Evolutionary conservation across 2,797 vertebrate genomes (phyloP), one percentile per base, ranked within the genome.

Genomic region (Pterois miles): DNA sequence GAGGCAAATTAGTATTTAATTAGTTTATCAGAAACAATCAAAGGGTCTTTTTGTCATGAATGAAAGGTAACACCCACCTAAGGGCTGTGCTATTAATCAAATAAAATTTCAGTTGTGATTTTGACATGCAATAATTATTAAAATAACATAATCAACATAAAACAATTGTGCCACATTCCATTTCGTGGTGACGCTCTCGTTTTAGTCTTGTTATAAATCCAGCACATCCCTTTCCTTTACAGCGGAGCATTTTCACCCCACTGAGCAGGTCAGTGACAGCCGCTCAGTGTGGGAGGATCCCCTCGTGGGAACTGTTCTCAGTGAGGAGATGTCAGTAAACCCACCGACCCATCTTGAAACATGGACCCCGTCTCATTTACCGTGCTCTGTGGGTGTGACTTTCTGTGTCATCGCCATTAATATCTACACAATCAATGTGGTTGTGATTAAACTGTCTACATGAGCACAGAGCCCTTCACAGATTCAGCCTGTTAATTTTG

Each of bases 401-500:
- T 53, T 13, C 14, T 18, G 6, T n/a, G 10, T 59, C 56, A 6
- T 58, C 31, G 11, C 33, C 33, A 36, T 60, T 36, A 59, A 22
- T 36, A 36, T 59, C 57, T 34, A 7, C 13, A 11, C 20, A 58
- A 34, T 18, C 29, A 59, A 20, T 31, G 5, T 33, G 56, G 33
- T 57, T 31, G 9, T 58, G 56, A 58, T 58, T 33, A 20, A 20
- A 33, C n/a, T 33, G 18, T 31, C 31, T 46, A 46, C 11, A 23
- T 27, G 23, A 14, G 25, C 25, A 54, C 0, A 54, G 0, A 8
- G 52, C 4, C 27, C 25, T 54, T 16, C 52, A 54, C 16, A 27
- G 7, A 54, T 54, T 5, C 11, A 23, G 0, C 20, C 48, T 50
- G 0, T 50, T 50, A 0, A 50, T n/a, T 10, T 50, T 0, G 48